phyloP scores from a whole-genome alignment of 2,888 invertebrate genomes.

The Philopedon plagiatum region DNA sequence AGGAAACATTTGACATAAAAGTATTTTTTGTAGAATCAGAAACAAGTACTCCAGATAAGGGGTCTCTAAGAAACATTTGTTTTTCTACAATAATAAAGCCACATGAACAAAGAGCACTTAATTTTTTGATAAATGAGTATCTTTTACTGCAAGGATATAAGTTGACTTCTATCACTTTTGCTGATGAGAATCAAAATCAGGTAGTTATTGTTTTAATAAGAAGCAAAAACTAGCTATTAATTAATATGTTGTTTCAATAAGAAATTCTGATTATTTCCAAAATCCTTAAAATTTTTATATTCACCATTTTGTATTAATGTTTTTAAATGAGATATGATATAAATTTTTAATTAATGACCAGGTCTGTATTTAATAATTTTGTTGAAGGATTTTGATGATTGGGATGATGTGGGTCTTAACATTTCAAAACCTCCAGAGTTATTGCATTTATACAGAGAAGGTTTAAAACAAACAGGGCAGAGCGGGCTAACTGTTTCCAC shows the following conservation, averaged over 20 bases:
- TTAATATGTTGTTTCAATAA: too few species aligned
- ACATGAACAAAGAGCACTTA: slow-evolving; percentile 86
- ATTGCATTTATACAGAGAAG: slow-evolving; percentile 78
- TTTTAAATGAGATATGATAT: too few species aligned
- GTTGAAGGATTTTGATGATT: slow-evolving; percentile 86
- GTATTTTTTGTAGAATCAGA: slow-evolving; percentile 69
- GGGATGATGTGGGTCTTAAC: slow-evolving; percentile 93
- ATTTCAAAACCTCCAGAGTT: slow-evolving; percentile 85
- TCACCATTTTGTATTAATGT: too few species aligned
- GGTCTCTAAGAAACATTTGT: slow-evolving; percentile 65
- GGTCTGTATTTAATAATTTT: not conserved
- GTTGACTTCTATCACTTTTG: slow-evolving; percentile 90
- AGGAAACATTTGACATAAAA: too few species aligned
- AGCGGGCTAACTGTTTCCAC: slow-evolving; percentile 64
- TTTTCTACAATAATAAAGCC: slow-evolving; percentile 75
- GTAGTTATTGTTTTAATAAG: too few species aligned
- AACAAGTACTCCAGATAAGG: slow-evolving; percentile 69
- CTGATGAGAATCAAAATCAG: slow-evolving; percentile 92
- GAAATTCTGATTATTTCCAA: too few species aligned
- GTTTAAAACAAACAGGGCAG: slow-evolving; percentile 69
- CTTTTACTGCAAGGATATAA: slow-evolving; percentile 85
- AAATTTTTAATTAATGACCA: not conserved
- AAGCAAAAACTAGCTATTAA: too few species aligned
- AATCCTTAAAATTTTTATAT: too few species aligned
- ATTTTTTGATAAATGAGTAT: slow-evolving; percentile 91